phyloP scores from a whole-genome alignment of 2,113 vertebrate species.

The Leucoraja erinaceus region DNA sequence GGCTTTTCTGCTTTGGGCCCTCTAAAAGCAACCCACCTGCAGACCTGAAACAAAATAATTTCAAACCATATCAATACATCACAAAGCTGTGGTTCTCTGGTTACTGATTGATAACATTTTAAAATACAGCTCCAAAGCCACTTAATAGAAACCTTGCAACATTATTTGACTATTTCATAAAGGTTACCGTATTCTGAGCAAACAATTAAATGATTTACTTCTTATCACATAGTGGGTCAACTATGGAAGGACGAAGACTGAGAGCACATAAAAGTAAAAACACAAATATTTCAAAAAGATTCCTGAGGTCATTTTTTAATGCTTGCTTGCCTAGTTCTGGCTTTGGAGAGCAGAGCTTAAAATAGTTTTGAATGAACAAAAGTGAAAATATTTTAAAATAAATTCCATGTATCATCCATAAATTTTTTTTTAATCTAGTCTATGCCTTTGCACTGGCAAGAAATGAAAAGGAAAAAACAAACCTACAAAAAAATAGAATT shows the following conservation, averaged over 20 bases:
- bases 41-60: neutral
- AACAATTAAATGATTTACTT: slow-evolving; percentile 29
- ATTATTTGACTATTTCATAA: slow-evolving; percentile 32
- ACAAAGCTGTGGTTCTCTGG: neutral
- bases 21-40: neutral
- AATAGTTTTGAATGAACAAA: neutral
- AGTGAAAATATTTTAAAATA: neutral
- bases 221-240: neutral
- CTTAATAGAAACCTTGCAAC: neutral
- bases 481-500: neutral
- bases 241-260: neutral
- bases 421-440: neutral
- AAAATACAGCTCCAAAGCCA: slow-evolving; percentile 12
- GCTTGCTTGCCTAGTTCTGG: neutral
- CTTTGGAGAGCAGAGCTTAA: neutral
- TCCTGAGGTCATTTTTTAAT: neutral
- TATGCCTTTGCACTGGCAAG: neutral
- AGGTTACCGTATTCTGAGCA: neutral
- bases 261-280: neutral
- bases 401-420: neutral
- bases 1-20: neutral
- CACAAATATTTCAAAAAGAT: neutral
- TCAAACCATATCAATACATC: neutral
- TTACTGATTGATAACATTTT: neutral
- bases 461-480: neutral